A percentile compares a stretch with the other conserved stretches of the same genome.
phyloP scores from a whole-genome alignment of 1,140 invertebrate genomes.

The Leptestheria dahalacensis region DNA sequence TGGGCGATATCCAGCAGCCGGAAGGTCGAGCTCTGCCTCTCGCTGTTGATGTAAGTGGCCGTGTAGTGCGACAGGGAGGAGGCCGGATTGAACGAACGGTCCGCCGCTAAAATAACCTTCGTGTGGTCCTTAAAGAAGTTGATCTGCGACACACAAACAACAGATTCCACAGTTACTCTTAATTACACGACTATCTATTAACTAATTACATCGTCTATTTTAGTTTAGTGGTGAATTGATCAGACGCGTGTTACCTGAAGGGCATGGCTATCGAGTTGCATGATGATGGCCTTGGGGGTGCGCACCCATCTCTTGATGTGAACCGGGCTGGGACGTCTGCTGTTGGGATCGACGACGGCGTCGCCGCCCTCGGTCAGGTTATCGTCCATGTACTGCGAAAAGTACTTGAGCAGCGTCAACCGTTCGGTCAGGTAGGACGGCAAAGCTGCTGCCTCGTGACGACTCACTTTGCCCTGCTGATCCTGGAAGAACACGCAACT shows the following conservation, averaged over 20 bases:
- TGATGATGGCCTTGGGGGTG: conserved; percentile 40
- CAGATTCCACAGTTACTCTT: background rate
- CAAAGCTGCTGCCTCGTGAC: conserved; percentile 31
- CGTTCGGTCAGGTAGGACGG: conserved; percentile 38
- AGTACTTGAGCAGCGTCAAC: conserved; percentile 40
- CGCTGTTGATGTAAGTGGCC: conserved; percentile 40
- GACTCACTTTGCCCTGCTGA: conserved; percentile 31
- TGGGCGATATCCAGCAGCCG: conserved; percentile 39
- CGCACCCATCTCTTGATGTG: conserved; percentile 41
- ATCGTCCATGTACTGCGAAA: conserved; percentile 46
- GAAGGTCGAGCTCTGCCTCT: conserved; percentile 40
- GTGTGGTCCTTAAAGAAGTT: conserved; percentile 49
- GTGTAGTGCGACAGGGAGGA: conserved; percentile 26
- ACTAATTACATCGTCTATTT: conserved; percentile 3
- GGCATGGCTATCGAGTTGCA: conserved; percentile 43
- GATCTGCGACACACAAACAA: conserved; percentile 29
- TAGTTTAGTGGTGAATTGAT: no score
- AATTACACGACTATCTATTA: background rate
- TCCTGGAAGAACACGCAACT: conserved; percentile 44
- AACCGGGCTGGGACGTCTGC: conserved; percentile 22
- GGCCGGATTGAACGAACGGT: background rate
- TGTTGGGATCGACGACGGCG: background rate
- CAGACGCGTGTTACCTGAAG: conserved; percentile 34
- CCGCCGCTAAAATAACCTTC: conserved; percentile 35
- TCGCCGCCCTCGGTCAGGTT: conserved; percentile 38